A percentile compares a stretch with the other conserved stretches of the same genome.
Conservation (phyloP, 2,797 vertebrate genomes). For the Jordanella pulchra region DNA sequence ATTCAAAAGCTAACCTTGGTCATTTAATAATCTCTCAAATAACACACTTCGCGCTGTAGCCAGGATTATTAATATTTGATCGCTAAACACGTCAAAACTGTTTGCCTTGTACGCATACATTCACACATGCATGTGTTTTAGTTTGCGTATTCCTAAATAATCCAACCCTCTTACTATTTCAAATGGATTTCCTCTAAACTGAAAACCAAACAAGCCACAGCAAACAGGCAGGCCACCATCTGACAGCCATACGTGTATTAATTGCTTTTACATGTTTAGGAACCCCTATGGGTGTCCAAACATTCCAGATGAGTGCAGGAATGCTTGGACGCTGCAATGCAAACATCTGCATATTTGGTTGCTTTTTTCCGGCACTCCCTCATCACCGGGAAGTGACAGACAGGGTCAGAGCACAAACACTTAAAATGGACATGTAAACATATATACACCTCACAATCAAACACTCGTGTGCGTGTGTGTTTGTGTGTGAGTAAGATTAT, state of each 20-base stretch:
- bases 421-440: constrained; percentile 56
- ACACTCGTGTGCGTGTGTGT: constrained; percentile 10
- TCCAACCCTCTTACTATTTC: constrained; percentile 24
- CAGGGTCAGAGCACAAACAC: constrained; percentile 37
- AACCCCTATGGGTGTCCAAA: constrained; percentile 2
- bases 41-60: constrained; percentile 5
- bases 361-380: constrained; percentile 21
- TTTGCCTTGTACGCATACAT: constrained; percentile 20
- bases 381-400: constrained; percentile 22
- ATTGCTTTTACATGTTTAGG: constrained; percentile 24
- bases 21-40: constrained; percentile 21
- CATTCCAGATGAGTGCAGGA: constrained; percentile 12
- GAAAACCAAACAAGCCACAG: constrained; percentile 44
- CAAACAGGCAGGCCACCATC: neutral
- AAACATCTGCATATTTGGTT: constrained; percentile 44
- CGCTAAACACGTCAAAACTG: constrained; percentile 14
- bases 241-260: neutral
- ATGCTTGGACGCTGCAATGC: constrained; percentile 24
- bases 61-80: neutral
- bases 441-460: constrained; percentile 33
- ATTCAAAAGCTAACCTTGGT: constrained; percentile 2
- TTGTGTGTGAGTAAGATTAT: neutral
- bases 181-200: constrained; percentile 35
- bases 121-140: constrained; percentile 24
- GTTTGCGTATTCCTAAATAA: constrained; percentile 17